A percentile compares a stretch with the other conserved stretches of the same genome.
Conservation (phyloP, 2,113 vertebrate species). For the Aramus guarauna region DNA sequence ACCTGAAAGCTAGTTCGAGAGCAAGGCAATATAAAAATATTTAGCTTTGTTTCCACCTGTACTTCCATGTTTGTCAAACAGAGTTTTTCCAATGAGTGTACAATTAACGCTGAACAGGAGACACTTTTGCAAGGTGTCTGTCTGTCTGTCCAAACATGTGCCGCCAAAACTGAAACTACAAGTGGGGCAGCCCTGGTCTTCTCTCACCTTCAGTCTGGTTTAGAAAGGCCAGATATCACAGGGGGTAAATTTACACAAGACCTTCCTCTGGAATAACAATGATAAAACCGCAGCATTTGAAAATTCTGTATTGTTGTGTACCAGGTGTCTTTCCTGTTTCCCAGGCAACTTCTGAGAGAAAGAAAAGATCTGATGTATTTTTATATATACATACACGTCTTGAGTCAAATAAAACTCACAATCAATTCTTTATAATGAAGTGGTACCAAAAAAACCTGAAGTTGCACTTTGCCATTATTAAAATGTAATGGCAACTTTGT, state of each 20-base stretch:
- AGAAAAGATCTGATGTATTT: neutral
- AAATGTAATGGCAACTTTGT: neutral
- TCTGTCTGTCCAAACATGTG: accelerated
- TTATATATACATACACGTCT: neutral
- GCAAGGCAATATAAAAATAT: neutral
- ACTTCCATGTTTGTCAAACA: neutral
- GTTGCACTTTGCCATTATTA: neutral
- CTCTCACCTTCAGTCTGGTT: neutral
- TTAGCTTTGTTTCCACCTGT: neutral
- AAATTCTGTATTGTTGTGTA: neutral
- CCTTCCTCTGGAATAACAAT: accelerated
- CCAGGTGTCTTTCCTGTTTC: neutral
- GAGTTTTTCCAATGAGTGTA: neutral
- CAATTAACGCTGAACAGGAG: neutral
- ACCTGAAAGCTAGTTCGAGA: neutral
- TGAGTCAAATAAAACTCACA: neutral
- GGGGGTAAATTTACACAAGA: neutral
- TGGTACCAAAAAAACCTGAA: neutral
- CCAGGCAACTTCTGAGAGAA: neutral
- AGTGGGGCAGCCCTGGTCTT: neutral
- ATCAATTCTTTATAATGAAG: neutral
- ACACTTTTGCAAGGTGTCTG: neutral
- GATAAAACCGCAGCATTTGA: neutral
- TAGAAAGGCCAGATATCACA: neutral
- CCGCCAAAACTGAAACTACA: neutral